phyloP scores from a whole-genome alignment of 2,797 vertebrate species.

The Danio aesculapii region DNA sequence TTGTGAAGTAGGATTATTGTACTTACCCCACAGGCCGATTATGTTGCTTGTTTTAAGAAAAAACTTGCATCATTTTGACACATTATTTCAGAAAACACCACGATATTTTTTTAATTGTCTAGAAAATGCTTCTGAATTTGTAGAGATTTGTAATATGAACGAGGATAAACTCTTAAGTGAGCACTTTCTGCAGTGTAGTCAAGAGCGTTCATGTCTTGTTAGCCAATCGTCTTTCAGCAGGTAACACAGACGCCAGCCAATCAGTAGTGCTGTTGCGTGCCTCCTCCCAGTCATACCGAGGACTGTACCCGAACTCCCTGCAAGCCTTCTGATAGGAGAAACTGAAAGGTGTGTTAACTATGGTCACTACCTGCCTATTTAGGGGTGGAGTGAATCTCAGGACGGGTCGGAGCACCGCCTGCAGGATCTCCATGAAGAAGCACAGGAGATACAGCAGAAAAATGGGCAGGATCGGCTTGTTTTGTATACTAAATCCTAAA shows the following conservation, averaged over 20 bases:
- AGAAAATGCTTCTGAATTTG: too few relatives aligned
- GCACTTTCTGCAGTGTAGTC: too few relatives aligned
- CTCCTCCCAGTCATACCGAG: slow-evolving; percentile 87
- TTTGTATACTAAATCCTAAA: slow-evolving; percentile 83
- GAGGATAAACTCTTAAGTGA: too few relatives aligned
- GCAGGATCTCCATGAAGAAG: slow-evolving; percentile 82
- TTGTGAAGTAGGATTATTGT: too few relatives aligned
- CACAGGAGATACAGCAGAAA: slow-evolving; percentile 79
- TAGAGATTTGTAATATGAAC: too few relatives aligned
- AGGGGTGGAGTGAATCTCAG: slow-evolving; percentile 74
- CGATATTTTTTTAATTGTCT: too few relatives aligned
- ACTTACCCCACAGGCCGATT: too few relatives aligned
- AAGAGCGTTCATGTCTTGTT: slow-evolving; percentile 39
- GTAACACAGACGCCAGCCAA: slow-evolving; percentile 84
- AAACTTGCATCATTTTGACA: too few relatives aligned
- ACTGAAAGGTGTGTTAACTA: slow-evolving; percentile 88
- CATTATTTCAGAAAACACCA: too few relatives aligned
- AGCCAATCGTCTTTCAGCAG: slow-evolving; percentile 63
- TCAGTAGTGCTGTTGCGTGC: slow-evolving; percentile 79
- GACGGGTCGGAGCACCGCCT: slow-evolving; percentile 82
- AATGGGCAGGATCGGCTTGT: slow-evolving; percentile 76
- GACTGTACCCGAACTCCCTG: slow-evolving; percentile 86
- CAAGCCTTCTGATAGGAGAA: slow-evolving; percentile 88
- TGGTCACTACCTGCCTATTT: slow-evolving; percentile 80
- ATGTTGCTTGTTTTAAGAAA: too few relatives aligned